These are phyloP conservation scores for Apostichopus japonicus DNA, from an alignment of 35 echinoderm and acorn worm species.

Conservation along the genomic window DNA sequence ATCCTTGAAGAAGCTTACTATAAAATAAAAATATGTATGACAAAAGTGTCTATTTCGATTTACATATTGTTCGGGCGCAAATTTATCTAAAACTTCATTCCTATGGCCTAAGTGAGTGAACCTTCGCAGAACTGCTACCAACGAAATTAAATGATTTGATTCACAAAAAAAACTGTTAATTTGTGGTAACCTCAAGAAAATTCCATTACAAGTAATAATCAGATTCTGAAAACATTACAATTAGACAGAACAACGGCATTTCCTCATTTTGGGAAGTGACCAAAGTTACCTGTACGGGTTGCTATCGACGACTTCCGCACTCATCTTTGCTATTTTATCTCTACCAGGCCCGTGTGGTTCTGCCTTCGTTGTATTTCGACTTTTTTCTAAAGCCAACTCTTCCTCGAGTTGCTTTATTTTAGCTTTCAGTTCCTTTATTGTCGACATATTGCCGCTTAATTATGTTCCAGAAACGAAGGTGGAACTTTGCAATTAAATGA, in stretches of 20 bases:
- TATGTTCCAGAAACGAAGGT: neutral
- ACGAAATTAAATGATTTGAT: too few species aligned
- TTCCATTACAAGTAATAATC: too few species aligned
- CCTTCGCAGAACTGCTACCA: too few species aligned
- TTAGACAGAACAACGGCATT: neutral
- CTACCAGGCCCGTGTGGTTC: constrained; percentile 20
- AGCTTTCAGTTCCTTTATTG: constrained; percentile 65
- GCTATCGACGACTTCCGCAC: constrained; percentile 97
- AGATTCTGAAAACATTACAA: too few species aligned
- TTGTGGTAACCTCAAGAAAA: too few species aligned
- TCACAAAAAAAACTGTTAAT: too few species aligned
- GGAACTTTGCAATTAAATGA: too few species aligned
- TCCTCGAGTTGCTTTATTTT: constrained; percentile 73
- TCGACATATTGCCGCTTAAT: constrained; percentile 53
- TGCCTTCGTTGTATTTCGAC: neutral
- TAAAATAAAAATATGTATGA: neutral
- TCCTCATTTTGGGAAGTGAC: neutral
- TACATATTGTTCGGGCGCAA: too few species aligned
- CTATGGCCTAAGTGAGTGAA: too few species aligned
- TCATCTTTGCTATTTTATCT: constrained; percentile 94
- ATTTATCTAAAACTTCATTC: too few species aligned
- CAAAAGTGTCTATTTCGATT: neutral
- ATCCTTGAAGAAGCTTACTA: neutral
- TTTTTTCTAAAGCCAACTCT: constrained; percentile 65
- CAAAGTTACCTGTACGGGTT: constrained; percentile 91